These are phyloP conservation scores for Saccostrea echinata DNA, from an alignment of 1,140 invertebrate genomes.

Conservation along the genomic window DNA sequence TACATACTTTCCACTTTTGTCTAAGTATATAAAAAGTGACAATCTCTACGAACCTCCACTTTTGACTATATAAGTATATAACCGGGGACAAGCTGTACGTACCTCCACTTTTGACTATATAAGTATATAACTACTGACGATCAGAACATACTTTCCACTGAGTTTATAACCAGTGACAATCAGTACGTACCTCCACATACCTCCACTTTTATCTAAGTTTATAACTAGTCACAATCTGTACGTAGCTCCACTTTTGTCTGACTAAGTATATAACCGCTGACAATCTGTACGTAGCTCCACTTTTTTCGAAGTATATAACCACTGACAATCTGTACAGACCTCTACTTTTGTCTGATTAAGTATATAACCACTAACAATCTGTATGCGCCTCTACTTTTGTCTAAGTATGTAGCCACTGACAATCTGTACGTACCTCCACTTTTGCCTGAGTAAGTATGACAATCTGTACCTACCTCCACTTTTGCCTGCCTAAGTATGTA, in stretches of 20 bases:
- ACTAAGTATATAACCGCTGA: constrained; percentile 41
- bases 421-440: constrained; percentile 40
- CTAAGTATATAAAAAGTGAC: too few relatives aligned
- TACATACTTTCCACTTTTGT: too few relatives aligned
- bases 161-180: too few relatives aligned
- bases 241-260: constrained; percentile 47
- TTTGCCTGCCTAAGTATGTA: constrained; percentile 44
- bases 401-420: constrained; percentile 12
- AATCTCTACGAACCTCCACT: too few relatives aligned
- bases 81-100: too few relatives aligned
- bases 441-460: constrained; percentile 38
- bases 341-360: background rate
- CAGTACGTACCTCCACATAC: background rate
- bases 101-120: too few relatives aligned
- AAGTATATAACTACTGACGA: too few relatives aligned
- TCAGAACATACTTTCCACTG: too few relatives aligned
- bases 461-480: constrained; percentile 42
- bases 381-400: too few relatives aligned
- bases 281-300: too few relatives aligned
- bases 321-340: background rate
- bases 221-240: constrained; percentile 41
- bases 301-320: too few relatives aligned
- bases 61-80: too few relatives aligned
- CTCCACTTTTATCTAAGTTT: constrained; percentile 20
- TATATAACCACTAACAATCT: constrained; percentile 40